Evolutionary conservation across 2,888 invertebrate genomes (phyloP).

Genomic region (Coleophora deauratella): DNA sequence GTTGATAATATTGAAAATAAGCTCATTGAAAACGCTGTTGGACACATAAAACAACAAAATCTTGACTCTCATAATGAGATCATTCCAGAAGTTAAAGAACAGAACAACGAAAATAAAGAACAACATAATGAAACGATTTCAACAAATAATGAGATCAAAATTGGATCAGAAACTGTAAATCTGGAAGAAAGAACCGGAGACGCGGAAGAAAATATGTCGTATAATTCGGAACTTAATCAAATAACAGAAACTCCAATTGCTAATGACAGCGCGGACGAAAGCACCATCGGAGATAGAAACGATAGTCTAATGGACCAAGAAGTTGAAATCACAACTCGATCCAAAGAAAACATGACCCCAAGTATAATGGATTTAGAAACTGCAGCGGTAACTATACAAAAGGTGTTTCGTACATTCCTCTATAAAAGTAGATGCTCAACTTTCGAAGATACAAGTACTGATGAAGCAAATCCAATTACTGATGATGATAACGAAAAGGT

Average conservation of each 20-base stretch:
- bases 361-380: slow-evolving; percentile 62
- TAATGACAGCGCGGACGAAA: slow-evolving; percentile 8
- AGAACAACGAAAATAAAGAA: background rate
- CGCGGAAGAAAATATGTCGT: slow-evolving; percentile 3
- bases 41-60: too few species aligned
- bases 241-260: slow-evolving; percentile 7
- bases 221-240: slow-evolving; percentile 2
- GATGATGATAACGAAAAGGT: slow-evolving; percentile 41
- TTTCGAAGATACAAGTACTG: slow-evolving; percentile 46
- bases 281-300: slow-evolving; percentile 4
- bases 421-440: slow-evolving; percentile 61
- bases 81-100: background rate
- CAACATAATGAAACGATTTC: background rate
- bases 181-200: slow-evolving; percentile 2
- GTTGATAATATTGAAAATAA: too few species aligned
- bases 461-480: slow-evolving; percentile 30
- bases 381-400: slow-evolving; percentile 73
- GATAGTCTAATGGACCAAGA: slow-evolving; percentile 1
- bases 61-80: too few species aligned
- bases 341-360: slow-evolving; percentile 13
- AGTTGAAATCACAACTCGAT: background rate
- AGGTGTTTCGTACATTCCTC: slow-evolving; percentile 68
- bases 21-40: too few species aligned
- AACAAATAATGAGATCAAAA: background rate
- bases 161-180: background rate